These are phyloP conservation scores for Rotaria socialis DNA, from an alignment of 2,888 invertebrate genomes.

Conservation along the genomic window DNA sequence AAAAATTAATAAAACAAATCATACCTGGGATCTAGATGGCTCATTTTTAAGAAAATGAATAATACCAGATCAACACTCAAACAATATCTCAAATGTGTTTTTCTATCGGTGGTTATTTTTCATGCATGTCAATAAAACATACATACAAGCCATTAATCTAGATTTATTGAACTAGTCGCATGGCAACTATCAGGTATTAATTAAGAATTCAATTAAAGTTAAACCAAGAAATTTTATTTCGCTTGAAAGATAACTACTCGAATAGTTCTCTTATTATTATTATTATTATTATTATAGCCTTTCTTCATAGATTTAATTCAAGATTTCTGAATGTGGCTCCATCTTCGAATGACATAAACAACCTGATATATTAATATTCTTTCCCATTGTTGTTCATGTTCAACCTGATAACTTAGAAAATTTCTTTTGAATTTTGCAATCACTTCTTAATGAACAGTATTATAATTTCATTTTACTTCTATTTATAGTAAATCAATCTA, in stretches of 20 bases:
- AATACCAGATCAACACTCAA: no score
- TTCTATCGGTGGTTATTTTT: neutral
- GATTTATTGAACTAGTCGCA: neutral
- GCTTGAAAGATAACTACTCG: no score
- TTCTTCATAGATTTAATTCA: neutral
- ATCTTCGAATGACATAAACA: neutral
- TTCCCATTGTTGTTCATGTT: no score
- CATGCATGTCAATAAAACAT: neutral
- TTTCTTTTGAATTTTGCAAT: no score
- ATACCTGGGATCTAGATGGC: neutral
- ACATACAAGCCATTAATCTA: neutral
- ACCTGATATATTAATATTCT: no score
- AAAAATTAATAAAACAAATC: neutral
- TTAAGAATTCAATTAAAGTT: neutral
- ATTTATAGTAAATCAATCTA: no score
- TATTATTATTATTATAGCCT: neutral
- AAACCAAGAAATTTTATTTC: neutral
- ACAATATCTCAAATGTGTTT: neutral
- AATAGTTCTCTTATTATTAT: neutral
- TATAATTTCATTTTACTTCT: no score
- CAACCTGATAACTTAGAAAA: no score
- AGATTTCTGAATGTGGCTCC: neutral
- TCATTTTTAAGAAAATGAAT: neutral
- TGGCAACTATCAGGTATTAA: neutral
- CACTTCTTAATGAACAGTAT: no score